phyloP scores from a whole-genome alignment of 2,888 invertebrate species.

The Rhagophthalmus giganteus region DNA sequence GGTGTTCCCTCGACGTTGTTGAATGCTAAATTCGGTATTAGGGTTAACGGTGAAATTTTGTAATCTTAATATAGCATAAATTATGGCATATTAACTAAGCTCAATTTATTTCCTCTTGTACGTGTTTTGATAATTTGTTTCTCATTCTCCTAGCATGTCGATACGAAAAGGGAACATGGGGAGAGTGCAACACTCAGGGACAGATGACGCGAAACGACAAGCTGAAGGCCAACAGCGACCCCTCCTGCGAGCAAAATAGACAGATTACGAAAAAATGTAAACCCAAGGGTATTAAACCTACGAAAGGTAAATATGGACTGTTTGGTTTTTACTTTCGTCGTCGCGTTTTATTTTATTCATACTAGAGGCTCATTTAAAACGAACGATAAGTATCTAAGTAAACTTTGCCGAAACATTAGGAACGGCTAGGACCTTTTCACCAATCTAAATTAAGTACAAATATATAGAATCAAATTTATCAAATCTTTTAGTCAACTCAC shows the following conservation, averaged over 20 bases:
- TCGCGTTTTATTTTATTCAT: slow-evolving; percentile 12
- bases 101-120: slow-evolving; percentile 9
- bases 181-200: slow-evolving; percentile 77
- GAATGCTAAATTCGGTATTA: slow-evolving; percentile 6
- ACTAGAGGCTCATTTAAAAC: slow-evolving; percentile 1
- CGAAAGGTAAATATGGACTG: slow-evolving; percentile 61
- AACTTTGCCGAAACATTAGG: background rate
- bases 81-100: slow-evolving; percentile 17
- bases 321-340: slow-evolving; percentile 16
- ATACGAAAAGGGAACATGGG: slow-evolving; percentile 87
- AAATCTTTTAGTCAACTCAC: background rate
- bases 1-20: slow-evolving; percentile 3
- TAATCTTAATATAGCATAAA: slow-evolving; percentile 11
- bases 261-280: slow-evolving; percentile 87
- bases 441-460: background rate
- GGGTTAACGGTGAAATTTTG: slow-evolving; percentile 7
- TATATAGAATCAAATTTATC: background rate
- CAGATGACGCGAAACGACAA: slow-evolving; percentile 83
- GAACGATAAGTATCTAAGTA: slow-evolving; percentile 3
- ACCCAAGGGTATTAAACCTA: slow-evolving; percentile 66
- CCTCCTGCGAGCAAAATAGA: slow-evolving; percentile 80
- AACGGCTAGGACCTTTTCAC: background rate
- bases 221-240: slow-evolving; percentile 80
- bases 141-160: slow-evolving; percentile 70
- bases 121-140: slow-evolving; percentile 19